Conservation (phyloP, 2,797 vertebrate species). For the Martes flavigula region DNA sequence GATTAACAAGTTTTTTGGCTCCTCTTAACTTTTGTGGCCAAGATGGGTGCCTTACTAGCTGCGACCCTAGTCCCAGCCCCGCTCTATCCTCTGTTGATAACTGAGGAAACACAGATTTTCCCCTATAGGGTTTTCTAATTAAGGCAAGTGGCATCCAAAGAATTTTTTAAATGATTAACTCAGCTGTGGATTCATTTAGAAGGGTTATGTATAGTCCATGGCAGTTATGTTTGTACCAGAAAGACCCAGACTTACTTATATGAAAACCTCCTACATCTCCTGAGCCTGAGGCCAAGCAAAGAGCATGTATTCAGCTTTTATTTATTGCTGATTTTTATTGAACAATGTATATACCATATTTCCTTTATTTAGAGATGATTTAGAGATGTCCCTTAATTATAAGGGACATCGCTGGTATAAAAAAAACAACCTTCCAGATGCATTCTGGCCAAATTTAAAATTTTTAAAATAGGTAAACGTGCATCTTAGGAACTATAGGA, state of each 20-base stretch:
- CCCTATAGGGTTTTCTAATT: neutral
- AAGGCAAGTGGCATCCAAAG: neutral
- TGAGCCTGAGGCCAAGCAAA: neutral
- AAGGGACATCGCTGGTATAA: neutral
- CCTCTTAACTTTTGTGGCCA: neutral
- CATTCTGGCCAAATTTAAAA: neutral
- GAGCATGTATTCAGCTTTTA: neutral
- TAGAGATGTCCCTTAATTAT: no score
- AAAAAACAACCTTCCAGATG: slow-evolving; percentile 1
- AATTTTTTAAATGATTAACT: neutral
- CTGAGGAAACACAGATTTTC: neutral
- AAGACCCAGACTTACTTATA: neutral
- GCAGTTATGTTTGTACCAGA: neutral
- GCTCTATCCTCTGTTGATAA: neutral
- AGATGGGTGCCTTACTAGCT: neutral
- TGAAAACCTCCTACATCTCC: neutral
- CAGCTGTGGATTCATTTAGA: neutral
- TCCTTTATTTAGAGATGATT: neutral
- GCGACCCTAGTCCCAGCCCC: no score
- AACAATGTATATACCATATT: neutral
- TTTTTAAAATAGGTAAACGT: neutral
- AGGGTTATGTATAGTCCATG: neutral
- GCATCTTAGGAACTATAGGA: neutral
- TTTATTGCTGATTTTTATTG: neutral
- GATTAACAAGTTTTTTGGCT: neutral